Base-by-base conservation (phyloP, 2,888 invertebrate species). In the Branchipolynoe longqiensis region DNA sequence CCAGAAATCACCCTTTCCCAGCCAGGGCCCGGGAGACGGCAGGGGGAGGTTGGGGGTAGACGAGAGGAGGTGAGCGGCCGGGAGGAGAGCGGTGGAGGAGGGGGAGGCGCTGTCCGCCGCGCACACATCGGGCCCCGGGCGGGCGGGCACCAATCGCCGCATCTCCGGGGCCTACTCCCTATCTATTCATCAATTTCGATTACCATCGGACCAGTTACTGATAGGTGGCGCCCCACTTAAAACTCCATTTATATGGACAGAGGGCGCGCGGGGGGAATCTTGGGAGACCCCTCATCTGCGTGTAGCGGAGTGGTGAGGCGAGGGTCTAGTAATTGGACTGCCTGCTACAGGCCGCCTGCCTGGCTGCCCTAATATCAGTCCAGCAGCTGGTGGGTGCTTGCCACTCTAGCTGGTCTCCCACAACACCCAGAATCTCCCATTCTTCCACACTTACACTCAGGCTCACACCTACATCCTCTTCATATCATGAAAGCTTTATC, bases 151-250 rank as follows among this genome's bases (percentile, higher is more conserved):
- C 78, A 78, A 40, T 78, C 78, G 78, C 54, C 78, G 48, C 78
- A 48, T 78, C 78, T 48, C 78, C 25, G n/a, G 78, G 78, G 78
- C 78, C 78, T 48, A 41, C 33, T 78, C 78, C n/a, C 78, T 78
- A 78, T 78, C 78, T 78, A 78, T 78, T 78, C 78, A 78, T 78
- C 78, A 78, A 78, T 78, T 78, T 78, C 78, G 78, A 78, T 78
- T 78, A 78, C 78, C 78, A 78, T 78, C 78, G 78, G 78, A 78
- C 28, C 78, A 78, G 78, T 78, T 78, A 78, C 78, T 25, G 78
- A 78, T 78, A 41, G 48, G 41, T 8, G 78, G 54, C 28, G 78
- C 48, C 28, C 48, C 78, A 78, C 78, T 78, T 78, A 78, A 78
- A 78, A 78, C 78, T 78, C 78, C 78, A 78, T 78, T 78, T 78